Percentiles rank a stretch among this genome's conserved stretches.
Conservation (phyloP, 2,888 invertebrate genomes). For the Oxystoma pomonae region DNA sequence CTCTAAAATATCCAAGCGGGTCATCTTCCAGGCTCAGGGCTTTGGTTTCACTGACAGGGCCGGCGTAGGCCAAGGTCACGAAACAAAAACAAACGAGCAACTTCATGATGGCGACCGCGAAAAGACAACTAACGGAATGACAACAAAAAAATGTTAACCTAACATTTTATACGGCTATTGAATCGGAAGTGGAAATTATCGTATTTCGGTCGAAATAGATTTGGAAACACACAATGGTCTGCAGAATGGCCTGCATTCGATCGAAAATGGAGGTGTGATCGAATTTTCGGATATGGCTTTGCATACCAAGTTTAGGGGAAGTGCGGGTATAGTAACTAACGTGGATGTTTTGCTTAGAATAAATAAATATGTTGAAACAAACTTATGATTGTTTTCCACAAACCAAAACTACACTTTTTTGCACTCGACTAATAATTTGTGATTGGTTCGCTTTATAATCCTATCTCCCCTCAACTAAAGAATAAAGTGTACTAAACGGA, state of each 20-base stretch:
- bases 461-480: too few species aligned
- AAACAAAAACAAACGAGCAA: conserved; percentile 18
- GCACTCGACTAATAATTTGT: too few species aligned
- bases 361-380: too few species aligned
- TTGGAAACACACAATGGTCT: conserved; percentile 19
- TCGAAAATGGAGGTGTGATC: conserved; percentile 1
- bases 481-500: too few species aligned
- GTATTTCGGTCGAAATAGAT: conserved; percentile 16
- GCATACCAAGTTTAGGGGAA: conserved; percentile 16
- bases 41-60: conserved; percentile 71
- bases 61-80: conserved; percentile 48
- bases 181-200: conserved; percentile 19
- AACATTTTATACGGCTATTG: conserved; percentile 18
- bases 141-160: conserved; percentile 12
- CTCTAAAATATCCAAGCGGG: conserved; percentile 78
- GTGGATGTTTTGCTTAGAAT: too few species aligned
- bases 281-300: neutral
- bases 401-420: too few species aligned
- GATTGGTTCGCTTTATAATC: too few species aligned
- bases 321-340: too few species aligned
- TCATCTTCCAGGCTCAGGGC: conserved; percentile 71
- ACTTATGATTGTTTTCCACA: too few species aligned
- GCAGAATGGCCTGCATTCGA: neutral
- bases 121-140: conserved; percentile 19
- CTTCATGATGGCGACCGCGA: conserved; percentile 18